These are phyloP conservation scores for Amblyopsis rosae DNA, from an alignment of 2,113 vertebrate species.

Conservation along the genomic window DNA sequence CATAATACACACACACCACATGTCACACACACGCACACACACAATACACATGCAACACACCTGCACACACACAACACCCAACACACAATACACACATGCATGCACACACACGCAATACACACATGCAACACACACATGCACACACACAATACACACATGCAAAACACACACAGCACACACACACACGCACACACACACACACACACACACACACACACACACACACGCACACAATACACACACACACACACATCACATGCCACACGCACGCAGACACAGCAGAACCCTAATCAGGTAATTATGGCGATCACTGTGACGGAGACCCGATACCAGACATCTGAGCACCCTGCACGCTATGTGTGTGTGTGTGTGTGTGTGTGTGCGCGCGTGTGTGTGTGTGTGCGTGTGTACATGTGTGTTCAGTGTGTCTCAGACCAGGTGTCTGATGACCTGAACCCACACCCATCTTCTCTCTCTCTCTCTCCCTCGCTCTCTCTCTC, in stretches of 20 bases:
- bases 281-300: constrained; percentile 49
- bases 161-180: too few species aligned
- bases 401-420: constrained; percentile 1
- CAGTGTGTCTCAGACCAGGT: constrained; percentile 16
- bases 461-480: constrained; percentile 27
- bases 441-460: constrained; percentile 42
- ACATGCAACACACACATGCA: too few species aligned
- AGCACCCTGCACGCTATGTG: constrained; percentile 36
- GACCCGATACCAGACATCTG: constrained; percentile 67
- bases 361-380: constrained; percentile 5
- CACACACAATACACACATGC: too few species aligned
- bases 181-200: not conserved
- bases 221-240: too few species aligned
- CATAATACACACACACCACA: too few species aligned
- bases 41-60: too few species aligned
- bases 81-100: too few species aligned
- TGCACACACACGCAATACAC: too few species aligned
- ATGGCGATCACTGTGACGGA: constrained; percentile 46
- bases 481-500: constrained; percentile 1
- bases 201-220: not conserved
- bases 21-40: too few species aligned
- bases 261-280: not conserved
- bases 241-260: constrained; percentile 21
- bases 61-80: too few species aligned
- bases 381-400: not conserved